These are phyloP conservation scores for Globia sparganii DNA, from an alignment of 2,888 invertebrate genomes.

Conservation along the genomic window DNA sequence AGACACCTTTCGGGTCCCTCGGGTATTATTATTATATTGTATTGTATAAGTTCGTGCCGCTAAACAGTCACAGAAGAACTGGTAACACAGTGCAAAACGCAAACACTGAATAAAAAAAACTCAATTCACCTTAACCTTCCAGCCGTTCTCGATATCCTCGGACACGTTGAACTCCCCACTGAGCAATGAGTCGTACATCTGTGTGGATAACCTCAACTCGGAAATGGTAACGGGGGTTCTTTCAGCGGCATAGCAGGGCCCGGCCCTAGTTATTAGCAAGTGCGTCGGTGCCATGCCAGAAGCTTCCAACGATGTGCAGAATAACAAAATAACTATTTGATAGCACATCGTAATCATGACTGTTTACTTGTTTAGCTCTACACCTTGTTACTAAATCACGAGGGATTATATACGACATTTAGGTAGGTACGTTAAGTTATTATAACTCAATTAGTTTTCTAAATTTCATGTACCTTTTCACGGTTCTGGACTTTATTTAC, in stretches of 20 bases:
- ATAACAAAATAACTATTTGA: slow-evolving; percentile 16
- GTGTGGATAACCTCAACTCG: slow-evolving; percentile 74
- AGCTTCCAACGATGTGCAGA: slow-evolving; percentile 3
- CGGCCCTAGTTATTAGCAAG: slow-evolving; percentile 73
- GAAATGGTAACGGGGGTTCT: slow-evolving; percentile 63
- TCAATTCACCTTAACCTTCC: slow-evolving; percentile 74
- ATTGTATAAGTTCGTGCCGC: not conserved
- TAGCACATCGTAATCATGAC: slow-evolving; percentile 26
- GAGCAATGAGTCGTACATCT: slow-evolving; percentile 71
- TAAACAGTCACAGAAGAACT: not conserved
- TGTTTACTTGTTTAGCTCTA: not conserved
- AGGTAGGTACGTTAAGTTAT: not conserved
- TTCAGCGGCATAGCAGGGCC: slow-evolving; percentile 68
- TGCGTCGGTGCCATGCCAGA: slow-evolving; percentile 71
- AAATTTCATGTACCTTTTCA: not conserved
- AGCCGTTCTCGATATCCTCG: slow-evolving; percentile 74
- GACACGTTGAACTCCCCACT: slow-evolving; percentile 75
- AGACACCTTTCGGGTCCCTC: too few relatives aligned
- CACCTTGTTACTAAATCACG: slow-evolving; percentile 16
- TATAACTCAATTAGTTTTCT: slow-evolving; percentile 27
- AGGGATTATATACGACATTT: slow-evolving; percentile 1
- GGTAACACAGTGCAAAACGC: not conserved
- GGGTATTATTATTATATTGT: too few relatives aligned
- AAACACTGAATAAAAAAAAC: not conserved
- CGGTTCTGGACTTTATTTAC: slow-evolving; percentile 6